Base-by-base conservation (phyloP, 2,888 invertebrate species). In the Synergus itoensis region DNA sequence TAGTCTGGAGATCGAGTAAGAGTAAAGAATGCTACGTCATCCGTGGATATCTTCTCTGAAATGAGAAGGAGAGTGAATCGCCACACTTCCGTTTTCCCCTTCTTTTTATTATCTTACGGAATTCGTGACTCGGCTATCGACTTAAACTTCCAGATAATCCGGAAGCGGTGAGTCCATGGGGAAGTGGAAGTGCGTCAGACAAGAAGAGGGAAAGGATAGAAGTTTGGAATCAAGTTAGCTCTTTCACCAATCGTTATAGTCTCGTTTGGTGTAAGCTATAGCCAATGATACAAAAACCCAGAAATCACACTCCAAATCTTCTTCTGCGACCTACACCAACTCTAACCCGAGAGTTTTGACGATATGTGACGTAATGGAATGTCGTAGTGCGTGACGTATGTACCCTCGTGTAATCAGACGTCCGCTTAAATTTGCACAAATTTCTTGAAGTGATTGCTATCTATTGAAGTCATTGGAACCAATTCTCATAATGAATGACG, bases 41-140 rank as follows among this genome's bases (percentile, higher is more conserved):
- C 48, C 48, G 16, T 48, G 16, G 5, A 16, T 28, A 48, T 16
- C 14, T 64, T 64, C 64, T n/a, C 14, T 21, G 21, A 21, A 45
- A 21, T 45, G 0, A 67, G 21, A 21, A 28, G 1, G n/a, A 14
- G 21, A 67, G 67, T 67, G 21, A 67, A 67, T 67, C 45, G 43
- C 45, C 43, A 11, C 67, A 67, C 67, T 67, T 67, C 67, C 67
- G 67, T 67, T 67, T 67, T 65, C 67, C 28, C 28, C 28, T 28
- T 28, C 28, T 28, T 28, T 28, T 28, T 67, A 21, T 14, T 7
- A 67, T 45, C 45, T 67, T 21, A 7, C n/a, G 18, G 41, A 67
- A 67, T 67, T 67, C 67, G 45, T 67, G 67, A 67, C 67, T 67
- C 67, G 67, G 43, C 67, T 11, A 45, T 67, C 21, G 41, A 67